Conservation (phyloP, 2,113 vertebrate species). For the Anthoscopus minutus region DNA sequence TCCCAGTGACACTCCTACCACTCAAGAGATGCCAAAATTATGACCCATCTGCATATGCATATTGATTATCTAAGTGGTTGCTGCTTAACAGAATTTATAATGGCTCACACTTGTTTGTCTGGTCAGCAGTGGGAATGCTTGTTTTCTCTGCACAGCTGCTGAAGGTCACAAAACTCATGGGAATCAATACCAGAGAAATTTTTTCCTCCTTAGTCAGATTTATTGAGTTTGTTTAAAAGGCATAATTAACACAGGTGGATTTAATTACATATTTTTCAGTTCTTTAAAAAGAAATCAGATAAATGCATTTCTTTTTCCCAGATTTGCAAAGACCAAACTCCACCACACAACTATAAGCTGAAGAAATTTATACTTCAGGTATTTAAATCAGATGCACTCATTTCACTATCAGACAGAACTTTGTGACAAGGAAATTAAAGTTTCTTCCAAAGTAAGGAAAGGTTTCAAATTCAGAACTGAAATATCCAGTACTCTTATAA, state of each 20-base stretch:
- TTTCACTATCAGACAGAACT: background rate
- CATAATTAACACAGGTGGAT: background rate
- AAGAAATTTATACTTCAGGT: background rate
- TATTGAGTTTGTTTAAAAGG: background rate
- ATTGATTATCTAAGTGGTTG: background rate
- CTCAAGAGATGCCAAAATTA: background rate
- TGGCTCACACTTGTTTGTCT: background rate
- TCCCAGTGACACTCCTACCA: background rate
- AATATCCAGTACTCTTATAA: background rate
- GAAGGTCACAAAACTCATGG: background rate
- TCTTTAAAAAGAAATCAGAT: background rate
- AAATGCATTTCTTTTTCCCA: background rate
- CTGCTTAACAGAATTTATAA: background rate
- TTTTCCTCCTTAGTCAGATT: background rate
- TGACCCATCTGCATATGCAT: background rate
- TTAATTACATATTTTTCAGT: background rate
- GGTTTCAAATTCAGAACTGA: background rate
- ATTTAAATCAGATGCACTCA: background rate
- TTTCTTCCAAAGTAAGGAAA: background rate
- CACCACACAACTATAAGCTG: background rate
- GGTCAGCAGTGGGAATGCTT: background rate
- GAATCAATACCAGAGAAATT: background rate
- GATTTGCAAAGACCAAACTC: background rate
- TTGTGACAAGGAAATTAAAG: rapidly evolving
- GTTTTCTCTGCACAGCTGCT: background rate